Evolutionary conservation across 2,888 invertebrate genomes (phyloP).

Genomic region (Pammene aurita): DNA sequence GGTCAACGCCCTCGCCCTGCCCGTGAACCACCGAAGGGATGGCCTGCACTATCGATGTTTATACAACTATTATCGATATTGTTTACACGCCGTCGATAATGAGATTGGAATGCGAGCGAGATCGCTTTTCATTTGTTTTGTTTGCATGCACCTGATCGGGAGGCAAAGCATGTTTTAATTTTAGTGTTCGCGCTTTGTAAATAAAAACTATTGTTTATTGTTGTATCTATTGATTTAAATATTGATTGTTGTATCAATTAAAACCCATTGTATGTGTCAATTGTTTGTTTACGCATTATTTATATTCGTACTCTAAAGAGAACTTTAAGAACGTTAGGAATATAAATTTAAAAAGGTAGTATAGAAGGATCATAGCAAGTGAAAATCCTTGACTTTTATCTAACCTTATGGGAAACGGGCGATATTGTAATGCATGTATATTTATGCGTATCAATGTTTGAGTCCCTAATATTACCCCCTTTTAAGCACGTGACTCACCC

Average conservation of each 20-base stretch:
- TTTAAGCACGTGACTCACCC: slow-evolving; percentile 17
- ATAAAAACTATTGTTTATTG: slow-evolving; percentile 6
- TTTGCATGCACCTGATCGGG: slow-evolving; percentile 14
- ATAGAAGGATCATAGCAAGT: too few species aligned
- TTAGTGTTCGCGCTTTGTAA: slow-evolving; percentile 5
- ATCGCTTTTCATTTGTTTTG: slow-evolving; percentile 38
- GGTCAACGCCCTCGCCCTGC: slow-evolving; percentile 80
- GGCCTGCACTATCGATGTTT: slow-evolving; percentile 59
- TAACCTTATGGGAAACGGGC: too few species aligned
- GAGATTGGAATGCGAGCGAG: slow-evolving; percentile 33
- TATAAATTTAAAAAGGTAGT: too few species aligned
- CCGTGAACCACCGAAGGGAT: slow-evolving; percentile 75
- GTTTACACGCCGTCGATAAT: slow-evolving; percentile 52
- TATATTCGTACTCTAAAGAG: too few species aligned
- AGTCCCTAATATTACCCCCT: background rate
- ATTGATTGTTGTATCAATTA: slow-evolving; percentile 35
- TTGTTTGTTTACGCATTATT: too few species aligned
- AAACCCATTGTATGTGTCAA: background rate
- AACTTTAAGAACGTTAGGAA: too few species aligned
- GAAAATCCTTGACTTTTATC: too few species aligned
- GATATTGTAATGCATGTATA: background rate
- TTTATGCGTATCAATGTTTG: background rate
- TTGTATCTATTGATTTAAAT: background rate
- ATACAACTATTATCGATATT: slow-evolving; percentile 63
- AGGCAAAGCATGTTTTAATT: slow-evolving; percentile 2